phyloP scores from a whole-genome alignment of 1,140 invertebrate genomes.

The Mesaphorura yosii region DNA sequence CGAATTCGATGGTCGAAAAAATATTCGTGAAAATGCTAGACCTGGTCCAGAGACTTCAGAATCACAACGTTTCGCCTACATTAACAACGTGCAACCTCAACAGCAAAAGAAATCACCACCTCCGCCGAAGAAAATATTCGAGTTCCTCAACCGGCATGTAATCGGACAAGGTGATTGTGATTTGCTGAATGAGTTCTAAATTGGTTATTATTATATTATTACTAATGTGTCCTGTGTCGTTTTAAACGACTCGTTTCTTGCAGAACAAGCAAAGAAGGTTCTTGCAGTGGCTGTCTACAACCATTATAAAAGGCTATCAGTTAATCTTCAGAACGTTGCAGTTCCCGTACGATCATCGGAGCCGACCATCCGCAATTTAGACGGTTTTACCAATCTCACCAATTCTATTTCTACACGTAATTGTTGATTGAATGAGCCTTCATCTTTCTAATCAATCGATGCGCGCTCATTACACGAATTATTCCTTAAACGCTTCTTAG shows the following conservation, averaged over 20 bases:
- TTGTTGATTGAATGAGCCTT: neutral
- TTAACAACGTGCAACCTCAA: slow-evolving; percentile 41
- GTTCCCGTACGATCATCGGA: slow-evolving; percentile 16
- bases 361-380: slow-evolving; percentile 26
- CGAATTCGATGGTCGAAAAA: slow-evolving; percentile 57
- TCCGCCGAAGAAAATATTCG: slow-evolving; percentile 65
- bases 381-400: slow-evolving; percentile 26
- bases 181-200: neutral
- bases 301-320: slow-evolving; percentile 95
- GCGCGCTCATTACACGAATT: too few relatives aligned
- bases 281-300: slow-evolving; percentile 96
- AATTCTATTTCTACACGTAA: slow-evolving; percentile 27
- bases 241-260: slow-evolving; percentile 97
- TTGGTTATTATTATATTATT: neutral
- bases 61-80: slow-evolving; percentile 10
- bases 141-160: slow-evolving; percentile 38
- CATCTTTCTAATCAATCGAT: neutral
- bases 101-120: slow-evolving; percentile 71
- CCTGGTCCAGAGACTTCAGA: slow-evolving; percentile 16
- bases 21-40: slow-evolving; percentile 17
- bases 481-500: too few relatives aligned
- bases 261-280: slow-evolving; percentile 97
- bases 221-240: slow-evolving; percentile 79
- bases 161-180: slow-evolving; percentile 85
- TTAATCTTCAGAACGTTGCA: slow-evolving; percentile 68